Evolutionary conservation across 2,113 vertebrate genomes (phyloP), one percentile per base, ranked within the genome.

Genomic region (Lampris incognitus): DNA sequence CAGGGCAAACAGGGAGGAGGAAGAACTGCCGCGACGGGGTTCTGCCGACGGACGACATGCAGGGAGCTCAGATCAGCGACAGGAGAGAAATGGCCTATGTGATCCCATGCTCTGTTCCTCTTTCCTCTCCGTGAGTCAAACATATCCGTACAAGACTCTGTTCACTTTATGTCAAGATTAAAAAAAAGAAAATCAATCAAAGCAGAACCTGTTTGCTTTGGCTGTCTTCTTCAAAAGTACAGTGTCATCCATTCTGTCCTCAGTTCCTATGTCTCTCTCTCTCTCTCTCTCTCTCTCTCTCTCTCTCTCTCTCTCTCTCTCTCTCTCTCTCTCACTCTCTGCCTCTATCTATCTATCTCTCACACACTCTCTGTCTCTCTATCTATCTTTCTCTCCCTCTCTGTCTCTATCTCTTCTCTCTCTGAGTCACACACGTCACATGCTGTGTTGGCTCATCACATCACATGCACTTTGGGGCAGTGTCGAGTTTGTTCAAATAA

Each of bases 61-160:
- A 88, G 74, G 56, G 36, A 88, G 85, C 82, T 77, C 50, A 82
- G 69, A 94, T 93, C 91, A 93, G 69, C 68, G 91, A 94, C 92
- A 82, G 84, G 74, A 85, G 72, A 60, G 76, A 87, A 74, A 78
- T 79, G 42, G 62, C 60, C 59, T 87, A 3, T 81, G 81, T 79
- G 73, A 84, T 94, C 89, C 81, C 77, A 66, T 78, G 77, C 80
- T 49, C 38, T 76, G 10, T 51, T 13, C 54, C 1, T 0, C 24
- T 46, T 63, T 65, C 51, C 1, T 66, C 70, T 69, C 2, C 3
- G 40, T 56, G 24, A 6, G 59, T 54, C 63, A 6, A 63, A 62
- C 62, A 3, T 2, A 55, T 70, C 54, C 54, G 50, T 52, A 1
- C 40, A 8, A 40, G 40, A 42, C 6, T 13, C 6, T 9, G 40